Evolutionary conservation across 92 coral and sea anemone species (phyloP).

Genomic region (Diadumene lineata): DNA sequence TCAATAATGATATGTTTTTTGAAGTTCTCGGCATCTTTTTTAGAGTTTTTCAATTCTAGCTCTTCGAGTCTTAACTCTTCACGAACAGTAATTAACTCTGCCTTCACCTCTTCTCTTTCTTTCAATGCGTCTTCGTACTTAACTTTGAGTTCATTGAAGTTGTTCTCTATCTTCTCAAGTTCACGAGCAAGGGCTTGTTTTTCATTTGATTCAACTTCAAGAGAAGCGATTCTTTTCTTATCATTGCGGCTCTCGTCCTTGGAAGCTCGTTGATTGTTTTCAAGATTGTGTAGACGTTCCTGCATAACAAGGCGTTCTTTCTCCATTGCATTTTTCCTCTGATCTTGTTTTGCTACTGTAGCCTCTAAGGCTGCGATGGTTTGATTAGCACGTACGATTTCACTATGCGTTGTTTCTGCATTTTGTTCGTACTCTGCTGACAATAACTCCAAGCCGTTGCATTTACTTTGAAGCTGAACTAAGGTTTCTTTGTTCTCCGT

Average conservation of each 20-base stretch:
- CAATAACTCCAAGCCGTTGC: slow-evolving; percentile 62
- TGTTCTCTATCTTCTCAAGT: slow-evolving; percentile 62
- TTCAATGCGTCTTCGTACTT: slow-evolving; percentile 78
- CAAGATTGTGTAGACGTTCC: slow-evolving; percentile 79
- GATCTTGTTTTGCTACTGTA: slow-evolving; percentile 70
- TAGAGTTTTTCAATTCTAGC: slow-evolving; percentile 71
- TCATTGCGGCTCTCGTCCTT: slow-evolving; percentile 81
- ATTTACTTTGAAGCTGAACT: slow-evolving; percentile 57
- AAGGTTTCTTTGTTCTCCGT: slow-evolving; percentile 54
- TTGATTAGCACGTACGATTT: slow-evolving; percentile 83
- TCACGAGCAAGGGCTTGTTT: slow-evolving; percentile 71
- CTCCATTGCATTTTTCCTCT: slow-evolving; percentile 76
- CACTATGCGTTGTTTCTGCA: slow-evolving; percentile 69
- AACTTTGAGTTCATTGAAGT: slow-evolving; percentile 63
- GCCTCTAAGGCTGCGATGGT: slow-evolving; percentile 78
- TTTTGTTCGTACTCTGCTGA: slow-evolving; percentile 74
- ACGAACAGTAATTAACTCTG: slow-evolving; percentile 65
- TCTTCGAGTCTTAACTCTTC: slow-evolving; percentile 78
- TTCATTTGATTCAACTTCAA: slow-evolving; percentile 72
- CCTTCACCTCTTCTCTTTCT: slow-evolving; percentile 76
- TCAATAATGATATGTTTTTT: slow-evolving; percentile 82
- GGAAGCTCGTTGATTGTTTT: slow-evolving; percentile 65
- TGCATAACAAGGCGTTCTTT: slow-evolving; percentile 82
- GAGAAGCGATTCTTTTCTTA: slow-evolving; percentile 85
- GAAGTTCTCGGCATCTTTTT: slow-evolving; percentile 69